Conservation (phyloP, 2,113 vertebrate genomes). For the Cyanistes caeruleus region DNA sequence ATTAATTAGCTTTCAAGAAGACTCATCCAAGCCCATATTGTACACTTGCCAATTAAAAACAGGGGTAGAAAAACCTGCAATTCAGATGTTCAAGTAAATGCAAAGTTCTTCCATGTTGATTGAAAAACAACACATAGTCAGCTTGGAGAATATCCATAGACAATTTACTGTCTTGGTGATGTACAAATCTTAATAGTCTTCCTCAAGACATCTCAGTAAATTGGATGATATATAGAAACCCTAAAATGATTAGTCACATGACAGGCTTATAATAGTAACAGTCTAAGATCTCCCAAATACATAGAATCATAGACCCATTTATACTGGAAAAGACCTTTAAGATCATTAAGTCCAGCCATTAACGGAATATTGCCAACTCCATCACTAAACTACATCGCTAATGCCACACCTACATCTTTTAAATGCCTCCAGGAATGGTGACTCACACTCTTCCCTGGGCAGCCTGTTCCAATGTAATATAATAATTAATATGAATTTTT, state of each 20-base stretch:
- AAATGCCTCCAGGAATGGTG: not conserved
- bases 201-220: not conserved
- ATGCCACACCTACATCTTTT: not conserved
- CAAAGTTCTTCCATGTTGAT: not conserved
- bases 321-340: not conserved
- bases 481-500: not conserved
- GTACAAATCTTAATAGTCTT: not conserved
- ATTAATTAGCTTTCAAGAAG: not conserved
- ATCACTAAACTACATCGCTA: not conserved
- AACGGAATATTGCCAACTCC: not conserved
- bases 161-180: not conserved
- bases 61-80: not conserved
- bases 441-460: not conserved
- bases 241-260: not conserved
- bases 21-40: not conserved
- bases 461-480: not conserved
- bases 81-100: conserved; percentile 12
- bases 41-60: not conserved
- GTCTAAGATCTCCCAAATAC: not conserved
- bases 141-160: not conserved
- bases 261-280: not conserved
- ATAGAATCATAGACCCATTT: not conserved
- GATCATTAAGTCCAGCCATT: not conserved
- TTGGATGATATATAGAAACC: not conserved
- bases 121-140: not conserved